phyloP scores from a whole-genome alignment of 2,797 vertebrate species.

The Thunnus albacares region DNA sequence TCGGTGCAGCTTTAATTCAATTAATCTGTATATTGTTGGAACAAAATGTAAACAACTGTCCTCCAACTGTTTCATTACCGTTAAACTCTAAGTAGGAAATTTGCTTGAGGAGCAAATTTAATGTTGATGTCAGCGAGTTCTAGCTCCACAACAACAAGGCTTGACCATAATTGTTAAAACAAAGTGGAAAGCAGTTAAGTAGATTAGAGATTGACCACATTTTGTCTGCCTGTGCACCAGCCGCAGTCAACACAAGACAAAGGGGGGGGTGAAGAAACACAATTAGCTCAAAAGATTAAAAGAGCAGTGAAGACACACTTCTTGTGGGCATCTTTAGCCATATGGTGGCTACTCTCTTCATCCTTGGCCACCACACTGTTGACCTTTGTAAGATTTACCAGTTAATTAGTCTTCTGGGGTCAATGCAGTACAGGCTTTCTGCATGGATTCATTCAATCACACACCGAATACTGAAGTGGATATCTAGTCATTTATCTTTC shows the following conservation, averaged over 20 bases:
- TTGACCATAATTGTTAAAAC: slow-evolving; percentile 69
- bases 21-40: not conserved
- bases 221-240: slow-evolving; percentile 70
- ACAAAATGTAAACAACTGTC: slow-evolving; percentile 3
- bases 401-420: slow-evolving; percentile 74
- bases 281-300: slow-evolving; percentile 86
- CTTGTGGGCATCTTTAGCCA: slow-evolving; percentile 77
- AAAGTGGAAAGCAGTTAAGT: slow-evolving; percentile 78
- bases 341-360: slow-evolving; percentile 83
- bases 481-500: not conserved
- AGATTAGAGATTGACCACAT: slow-evolving; percentile 77
- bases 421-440: slow-evolving; percentile 50
- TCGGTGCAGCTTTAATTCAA: no score
- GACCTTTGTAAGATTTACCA: slow-evolving; percentile 77
- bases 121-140: slow-evolving; percentile 60
- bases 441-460: slow-evolving; percentile 51
- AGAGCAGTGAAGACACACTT: slow-evolving; percentile 83
- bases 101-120: slow-evolving; percentile 47
- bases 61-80: not conserved
- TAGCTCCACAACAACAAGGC: slow-evolving; percentile 51
- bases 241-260: slow-evolving; percentile 41
- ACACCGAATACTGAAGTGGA: slow-evolving; percentile 22
- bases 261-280: slow-evolving; percentile 23
- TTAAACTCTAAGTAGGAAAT: slow-evolving; percentile 45
- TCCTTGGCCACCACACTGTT: slow-evolving; percentile 66